A percentile compares a stretch with the other conserved stretches of the same genome.
phyloP scores from a whole-genome alignment of 2,888 invertebrate species.

The Drosophila neonasuta region DNA sequence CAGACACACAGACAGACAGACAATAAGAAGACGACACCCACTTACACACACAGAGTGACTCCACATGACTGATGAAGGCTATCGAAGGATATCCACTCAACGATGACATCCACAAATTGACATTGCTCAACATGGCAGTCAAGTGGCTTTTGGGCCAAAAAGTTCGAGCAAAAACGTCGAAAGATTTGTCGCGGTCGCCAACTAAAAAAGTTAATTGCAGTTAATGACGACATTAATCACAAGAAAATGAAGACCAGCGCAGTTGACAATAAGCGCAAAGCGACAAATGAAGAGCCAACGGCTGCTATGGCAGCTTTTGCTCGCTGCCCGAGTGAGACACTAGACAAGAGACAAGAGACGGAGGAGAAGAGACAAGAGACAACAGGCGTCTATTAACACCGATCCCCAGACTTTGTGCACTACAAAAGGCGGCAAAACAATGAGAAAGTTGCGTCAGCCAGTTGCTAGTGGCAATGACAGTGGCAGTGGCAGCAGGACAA shows the following conservation, averaged over 20 bases:
- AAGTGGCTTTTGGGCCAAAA: slow-evolving; percentile 63
- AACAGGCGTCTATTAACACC: slow-evolving; percentile 75
- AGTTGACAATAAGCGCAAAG: slow-evolving; percentile 74
- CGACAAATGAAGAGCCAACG: slow-evolving; percentile 69
- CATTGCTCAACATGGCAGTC: slow-evolving; percentile 70
- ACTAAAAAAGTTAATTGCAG: slow-evolving; percentile 80
- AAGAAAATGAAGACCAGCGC: slow-evolving; percentile 77
- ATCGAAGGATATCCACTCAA: slow-evolving; percentile 58
- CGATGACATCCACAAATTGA: slow-evolving; percentile 68
- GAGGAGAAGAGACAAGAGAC: slow-evolving; percentile 30
- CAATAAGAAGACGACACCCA: background rate
- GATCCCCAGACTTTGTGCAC: slow-evolving; percentile 62
- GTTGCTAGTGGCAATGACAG: slow-evolving; percentile 36
- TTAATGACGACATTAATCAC: slow-evolving; percentile 81
- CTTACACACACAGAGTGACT: slow-evolving; percentile 8
- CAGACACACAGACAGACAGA: slow-evolving; percentile 10
- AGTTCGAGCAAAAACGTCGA: slow-evolving; percentile 57
- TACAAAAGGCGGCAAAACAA: slow-evolving; percentile 62
- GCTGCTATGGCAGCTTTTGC: slow-evolving; percentile 18
- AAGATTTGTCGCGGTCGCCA: slow-evolving; percentile 71
- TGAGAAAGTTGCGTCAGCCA: slow-evolving; percentile 61
- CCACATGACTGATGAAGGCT: slow-evolving; percentile 68
- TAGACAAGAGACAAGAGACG: slow-evolving; percentile 2
- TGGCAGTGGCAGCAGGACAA: slow-evolving; percentile 20
- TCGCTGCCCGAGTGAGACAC: slow-evolving; percentile 5